Percentiles rank a stretch among this genome's conserved stretches.
These are phyloP conservation scores for Burhinus bistriatus DNA, from an alignment of 2,113 vertebrate genomes.

Conservation along the genomic window DNA sequence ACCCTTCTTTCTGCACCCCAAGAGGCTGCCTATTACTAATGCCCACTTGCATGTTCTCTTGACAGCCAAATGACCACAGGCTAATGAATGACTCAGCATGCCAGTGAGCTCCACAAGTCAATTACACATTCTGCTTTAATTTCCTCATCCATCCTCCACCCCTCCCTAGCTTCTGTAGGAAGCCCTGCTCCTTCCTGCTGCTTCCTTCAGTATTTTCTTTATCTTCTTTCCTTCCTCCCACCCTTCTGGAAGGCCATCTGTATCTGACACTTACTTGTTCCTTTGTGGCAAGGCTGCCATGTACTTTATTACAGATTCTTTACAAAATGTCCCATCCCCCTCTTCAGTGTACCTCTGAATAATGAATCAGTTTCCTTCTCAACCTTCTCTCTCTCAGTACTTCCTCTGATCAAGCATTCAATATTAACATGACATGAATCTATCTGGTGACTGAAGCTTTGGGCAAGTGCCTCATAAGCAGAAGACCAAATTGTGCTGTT, in stretches of 20 bases:
- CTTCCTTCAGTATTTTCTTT: slow-evolving; percentile 49
- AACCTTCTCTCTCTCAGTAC: background rate
- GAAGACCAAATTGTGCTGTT: background rate
- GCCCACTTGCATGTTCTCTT: slow-evolving; percentile 70
- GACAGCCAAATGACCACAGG: slow-evolving; percentile 67
- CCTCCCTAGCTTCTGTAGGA: slow-evolving; percentile 18
- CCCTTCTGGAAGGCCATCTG: slow-evolving; percentile 43
- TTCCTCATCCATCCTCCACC: slow-evolving; percentile 34
- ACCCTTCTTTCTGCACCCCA: background rate
- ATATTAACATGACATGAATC: background rate
- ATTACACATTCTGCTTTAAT: slow-evolving; percentile 69
- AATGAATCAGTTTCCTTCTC: background rate
- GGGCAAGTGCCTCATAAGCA: background rate
- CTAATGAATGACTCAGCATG: slow-evolving; percentile 69
- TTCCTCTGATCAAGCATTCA: background rate
- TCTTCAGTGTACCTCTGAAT: background rate
- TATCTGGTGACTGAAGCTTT: background rate
- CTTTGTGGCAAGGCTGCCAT: slow-evolving; percentile 21
- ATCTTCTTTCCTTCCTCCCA: slow-evolving; percentile 34
- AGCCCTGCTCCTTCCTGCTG: background rate
- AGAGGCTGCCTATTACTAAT: slow-evolving; percentile 65
- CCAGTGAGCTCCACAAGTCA: slow-evolving; percentile 70
- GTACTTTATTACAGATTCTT: slow-evolving; percentile 22
- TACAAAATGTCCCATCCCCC: background rate
- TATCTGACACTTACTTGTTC: slow-evolving; percentile 32